Evolutionary conservation across 37 sponge, comb jelly and placozoan genomes (phyloP).

Genomic region (Aphrocallistes beatrix): DNA sequence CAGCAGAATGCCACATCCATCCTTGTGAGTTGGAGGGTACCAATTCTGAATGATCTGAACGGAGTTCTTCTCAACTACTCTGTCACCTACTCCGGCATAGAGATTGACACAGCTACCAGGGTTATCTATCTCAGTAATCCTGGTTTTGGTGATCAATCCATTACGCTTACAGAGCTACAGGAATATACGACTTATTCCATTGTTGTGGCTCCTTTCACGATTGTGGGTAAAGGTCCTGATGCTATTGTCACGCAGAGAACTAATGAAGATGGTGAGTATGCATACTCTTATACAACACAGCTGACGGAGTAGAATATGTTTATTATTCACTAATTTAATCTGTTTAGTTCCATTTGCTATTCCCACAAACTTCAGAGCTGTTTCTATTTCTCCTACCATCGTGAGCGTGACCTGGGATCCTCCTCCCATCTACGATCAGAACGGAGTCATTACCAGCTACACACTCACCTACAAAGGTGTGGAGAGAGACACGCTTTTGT

Average conservation of each 20-base stretch:
- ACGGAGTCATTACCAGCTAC: neutral
- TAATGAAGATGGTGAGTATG: conserved; percentile 1
- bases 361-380: neutral
- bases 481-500: neutral
- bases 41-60: conserved; percentile 3
- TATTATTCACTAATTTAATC: neutral
- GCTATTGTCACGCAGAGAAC: conserved; percentile 14
- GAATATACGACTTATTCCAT: neutral
- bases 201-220: neutral
- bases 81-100: conserved; percentile 1
- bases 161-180: neutral
- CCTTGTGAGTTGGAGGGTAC: neutral
- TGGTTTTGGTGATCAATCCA: neutral
- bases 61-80: neutral
- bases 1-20: conserved; percentile 11
- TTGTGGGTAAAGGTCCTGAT: conserved; percentile 1
- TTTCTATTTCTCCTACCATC: neutral
- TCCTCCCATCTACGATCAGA: neutral
- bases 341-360: neutral
- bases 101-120: conserved; percentile 16
- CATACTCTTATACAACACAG: neutral
- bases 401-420: neutral
- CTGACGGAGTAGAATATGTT: neutral
- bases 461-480: neutral
- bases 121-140: neutral